Evolutionary conservation across 2,888 invertebrate species (phyloP).

Genomic region (Amphipoea oculea): DNA sequence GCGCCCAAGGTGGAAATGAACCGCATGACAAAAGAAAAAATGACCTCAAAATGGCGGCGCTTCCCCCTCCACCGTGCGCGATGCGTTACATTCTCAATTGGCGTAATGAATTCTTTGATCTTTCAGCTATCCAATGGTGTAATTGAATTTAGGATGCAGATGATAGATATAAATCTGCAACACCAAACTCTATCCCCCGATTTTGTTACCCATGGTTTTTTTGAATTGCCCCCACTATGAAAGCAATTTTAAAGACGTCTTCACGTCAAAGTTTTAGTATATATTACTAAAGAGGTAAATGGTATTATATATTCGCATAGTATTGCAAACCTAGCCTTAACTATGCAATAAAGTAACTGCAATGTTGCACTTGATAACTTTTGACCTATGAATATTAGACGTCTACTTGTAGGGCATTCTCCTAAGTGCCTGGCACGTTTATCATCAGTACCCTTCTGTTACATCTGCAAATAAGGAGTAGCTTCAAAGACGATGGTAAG

Average conservation of each 20-base stretch:
- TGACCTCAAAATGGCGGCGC: too few relatives aligned
- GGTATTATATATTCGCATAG: not conserved
- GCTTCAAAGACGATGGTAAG: not conserved
- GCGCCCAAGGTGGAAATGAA: not conserved
- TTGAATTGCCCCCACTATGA: too few relatives aligned
- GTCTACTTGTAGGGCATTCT: conserved; percentile 50
- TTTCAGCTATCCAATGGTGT: too few relatives aligned
- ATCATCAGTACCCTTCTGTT: conserved; percentile 9
- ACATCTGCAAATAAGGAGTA: not conserved
- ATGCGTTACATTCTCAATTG: too few relatives aligned
- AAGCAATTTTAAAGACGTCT: too few relatives aligned
- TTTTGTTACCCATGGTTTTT: too few relatives aligned
- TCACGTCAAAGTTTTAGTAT: not conserved
- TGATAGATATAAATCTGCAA: too few relatives aligned
- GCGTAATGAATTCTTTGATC: too few relatives aligned
- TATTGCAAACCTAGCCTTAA: conserved; percentile 48
- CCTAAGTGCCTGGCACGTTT: conserved; percentile 32
- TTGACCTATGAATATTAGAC: conserved; percentile 51
- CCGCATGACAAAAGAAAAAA: not conserved
- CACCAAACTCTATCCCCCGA: too few relatives aligned
- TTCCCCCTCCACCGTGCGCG: too few relatives aligned
- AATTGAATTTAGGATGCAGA: too few relatives aligned
- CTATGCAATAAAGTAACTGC: conserved; percentile 55
- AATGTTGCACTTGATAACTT: conserved; percentile 62
- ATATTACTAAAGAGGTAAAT: not conserved